Base-by-base conservation (phyloP, 2,888 invertebrate genomes). In the Lamellibrachia satsuma region DNA sequence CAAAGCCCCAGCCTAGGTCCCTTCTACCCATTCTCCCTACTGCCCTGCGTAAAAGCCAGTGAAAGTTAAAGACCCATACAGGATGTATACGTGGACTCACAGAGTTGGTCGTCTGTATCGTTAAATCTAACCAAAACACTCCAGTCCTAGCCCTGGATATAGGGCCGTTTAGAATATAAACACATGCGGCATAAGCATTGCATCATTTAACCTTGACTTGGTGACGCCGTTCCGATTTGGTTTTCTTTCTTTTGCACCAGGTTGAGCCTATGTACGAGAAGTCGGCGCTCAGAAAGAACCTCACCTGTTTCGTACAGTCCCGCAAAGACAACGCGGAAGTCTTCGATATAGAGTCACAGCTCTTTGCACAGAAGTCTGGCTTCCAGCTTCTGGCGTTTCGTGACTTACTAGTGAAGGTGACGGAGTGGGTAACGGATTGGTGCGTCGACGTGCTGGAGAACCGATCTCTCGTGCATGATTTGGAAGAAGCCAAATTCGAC, bases 401-500 rank as follows among this genome's bases (percentile, higher is more conserved):
- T 6, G 6, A 75, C 22, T n/a, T 75, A 6, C 75, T 75, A 7
- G 22, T 11, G 51, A 27, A 27, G 91, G 3, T 91, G n/a, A 75
- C 92, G n/a, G 51, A 2, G n/a, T 27, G 75, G 90, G 15, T 15
- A 3, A 75, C 55, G 39, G 60, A 57, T 3, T 39, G 60, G 90
- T 90, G 90, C 57, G 39, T 52, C 39, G 27, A 52, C 39, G 52
- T 92, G 11, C 9, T 92, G 90, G 92, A 90, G n/a, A 90, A 92
- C 57, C 27, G 52, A 7, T 52, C 52, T 39, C 27, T 92, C 11
- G 57, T 92, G 92, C 52, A 52, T 9, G 52, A 60, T 7, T 15
- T 93, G 90, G 51, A 92, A 22, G 91, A 92, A 15, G 52, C 92
- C 92, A 91, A 92, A 15, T 93, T 92, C 90, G 93, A 93, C 52